These are phyloP conservation scores for Tyrophagus putrescentiae DNA, from an alignment of 1,140 invertebrate genomes.

Conservation along the genomic window DNA sequence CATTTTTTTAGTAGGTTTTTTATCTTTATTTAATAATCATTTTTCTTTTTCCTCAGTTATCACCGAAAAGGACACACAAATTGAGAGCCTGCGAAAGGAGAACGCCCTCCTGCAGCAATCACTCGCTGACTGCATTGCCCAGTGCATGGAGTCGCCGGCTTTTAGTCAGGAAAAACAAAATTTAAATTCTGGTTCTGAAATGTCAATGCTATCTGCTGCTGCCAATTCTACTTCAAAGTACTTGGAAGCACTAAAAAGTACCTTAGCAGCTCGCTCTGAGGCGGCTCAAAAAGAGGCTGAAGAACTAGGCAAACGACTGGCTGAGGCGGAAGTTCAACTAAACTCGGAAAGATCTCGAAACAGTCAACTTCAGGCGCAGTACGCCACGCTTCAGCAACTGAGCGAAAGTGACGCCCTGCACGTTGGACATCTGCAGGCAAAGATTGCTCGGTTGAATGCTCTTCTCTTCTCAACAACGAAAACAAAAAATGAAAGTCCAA, in stretches of 20 bases:
- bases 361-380: not conserved
- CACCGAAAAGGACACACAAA: not conserved
- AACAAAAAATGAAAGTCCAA: no score
- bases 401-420: slow-evolving; percentile 11
- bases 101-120: not conserved
- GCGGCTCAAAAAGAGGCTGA: not conserved
- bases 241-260: not conserved
- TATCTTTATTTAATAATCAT: not conserved
- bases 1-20: not conserved
- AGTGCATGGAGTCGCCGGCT: not conserved
- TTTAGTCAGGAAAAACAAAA: not conserved
- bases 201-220: no score
- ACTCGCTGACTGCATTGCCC: not conserved
- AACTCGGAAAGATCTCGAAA: not conserved
- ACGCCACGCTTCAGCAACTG: not conserved
- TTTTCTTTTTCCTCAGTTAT: slow-evolving; percentile 7
- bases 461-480: no score
- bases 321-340: not conserved
- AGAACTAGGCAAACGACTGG: not conserved
- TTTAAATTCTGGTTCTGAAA: no score
- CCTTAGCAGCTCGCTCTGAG: not conserved
- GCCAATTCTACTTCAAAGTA: not conserved
- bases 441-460: not conserved
- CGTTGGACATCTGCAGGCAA: not conserved
- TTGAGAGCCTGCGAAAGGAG: slow-evolving; percentile 8